Evolutionary conservation across 2,113 vertebrate genomes (phyloP).

Genomic region (Oxyruncus cristatus): DNA sequence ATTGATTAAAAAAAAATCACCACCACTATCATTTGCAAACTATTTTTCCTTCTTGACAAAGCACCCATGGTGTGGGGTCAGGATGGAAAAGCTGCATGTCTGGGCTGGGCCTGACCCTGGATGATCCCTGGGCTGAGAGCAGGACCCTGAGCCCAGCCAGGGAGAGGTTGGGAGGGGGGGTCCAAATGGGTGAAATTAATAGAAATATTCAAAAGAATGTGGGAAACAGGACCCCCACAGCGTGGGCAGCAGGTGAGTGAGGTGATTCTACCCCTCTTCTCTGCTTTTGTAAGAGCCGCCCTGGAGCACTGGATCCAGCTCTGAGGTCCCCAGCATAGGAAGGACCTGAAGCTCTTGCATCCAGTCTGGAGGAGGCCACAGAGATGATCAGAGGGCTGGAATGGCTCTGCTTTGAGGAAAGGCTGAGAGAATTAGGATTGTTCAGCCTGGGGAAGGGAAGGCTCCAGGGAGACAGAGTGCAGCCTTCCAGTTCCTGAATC

Average conservation of each 20-base stretch:
- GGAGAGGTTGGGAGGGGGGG: background rate
- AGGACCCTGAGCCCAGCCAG: background rate
- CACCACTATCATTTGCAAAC: background rate
- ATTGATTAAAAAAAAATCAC: background rate
- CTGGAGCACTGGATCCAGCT: background rate
- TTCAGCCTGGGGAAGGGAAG: background rate
- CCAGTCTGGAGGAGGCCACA: background rate
- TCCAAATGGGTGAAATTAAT: rapidly evolving
- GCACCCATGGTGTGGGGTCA: background rate
- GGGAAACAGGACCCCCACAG: background rate
- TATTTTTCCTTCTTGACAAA: background rate
- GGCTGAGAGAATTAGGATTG: rapidly evolving
- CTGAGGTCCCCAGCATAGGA: background rate
- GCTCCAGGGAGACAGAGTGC: background rate
- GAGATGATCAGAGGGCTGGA: background rate
- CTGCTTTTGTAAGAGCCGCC: background rate
- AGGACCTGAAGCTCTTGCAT: background rate
- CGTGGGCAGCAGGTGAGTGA: background rate
- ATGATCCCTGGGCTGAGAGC: background rate
- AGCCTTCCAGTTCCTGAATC: background rate
- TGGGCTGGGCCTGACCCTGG: background rate
- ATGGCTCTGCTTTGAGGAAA: background rate
- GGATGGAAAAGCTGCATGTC: rapidly evolving
- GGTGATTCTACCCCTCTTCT: background rate
- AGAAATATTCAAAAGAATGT: background rate